Evolutionary conservation across 2,888 invertebrate genomes (phyloP), one percentile per base, ranked within the genome.

Genomic region (Panorpa germanica): DNA sequence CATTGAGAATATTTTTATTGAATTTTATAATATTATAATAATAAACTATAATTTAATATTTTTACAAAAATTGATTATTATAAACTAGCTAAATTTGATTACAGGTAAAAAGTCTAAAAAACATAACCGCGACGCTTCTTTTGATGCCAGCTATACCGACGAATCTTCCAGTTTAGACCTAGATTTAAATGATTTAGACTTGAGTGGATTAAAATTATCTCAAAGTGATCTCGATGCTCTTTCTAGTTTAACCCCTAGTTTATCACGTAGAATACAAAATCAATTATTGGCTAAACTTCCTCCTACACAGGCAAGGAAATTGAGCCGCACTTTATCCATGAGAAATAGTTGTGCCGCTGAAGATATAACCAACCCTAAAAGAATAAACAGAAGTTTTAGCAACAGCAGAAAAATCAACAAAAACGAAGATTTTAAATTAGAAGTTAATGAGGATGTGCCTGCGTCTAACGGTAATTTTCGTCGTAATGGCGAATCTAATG

Each of bases 171-270:
- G 30, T 21, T 40, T 42, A 15, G 35, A 38, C 32, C 47, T 64
- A 37, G 68, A 68, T 45, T 52, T 65, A 45, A 63, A 65, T 28
- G 67, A 69, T 50, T 58, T 75, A 48, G 71, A 75, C 53, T 53
- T 75, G 43, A 69, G 70, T 45, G 63, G 70, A 42, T 59, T 75
- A 43, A 65, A 69, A 50, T 55, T 75, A 36, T 68, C 70, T 40
- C 72, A 74, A 51, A 66, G 68, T 45, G 75, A 75, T 58, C 57
- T 71, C 44, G 65, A 69, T 46, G 67, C 72, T 37, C 55, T 73
- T 40, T 71, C 70, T 14, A 70, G 65, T 40, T 61, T 75, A 39
- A 74, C 75, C 40, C 75, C 75, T 18, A 73, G 68, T 39, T 57
- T 75, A 41, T 70, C 74, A 38, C 67, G 70, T 42, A 65, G 72